Evolutionary conservation across 92 coral and sea anemone species (phyloP).

Genomic region (Desmophyllum pertusum): DNA sequence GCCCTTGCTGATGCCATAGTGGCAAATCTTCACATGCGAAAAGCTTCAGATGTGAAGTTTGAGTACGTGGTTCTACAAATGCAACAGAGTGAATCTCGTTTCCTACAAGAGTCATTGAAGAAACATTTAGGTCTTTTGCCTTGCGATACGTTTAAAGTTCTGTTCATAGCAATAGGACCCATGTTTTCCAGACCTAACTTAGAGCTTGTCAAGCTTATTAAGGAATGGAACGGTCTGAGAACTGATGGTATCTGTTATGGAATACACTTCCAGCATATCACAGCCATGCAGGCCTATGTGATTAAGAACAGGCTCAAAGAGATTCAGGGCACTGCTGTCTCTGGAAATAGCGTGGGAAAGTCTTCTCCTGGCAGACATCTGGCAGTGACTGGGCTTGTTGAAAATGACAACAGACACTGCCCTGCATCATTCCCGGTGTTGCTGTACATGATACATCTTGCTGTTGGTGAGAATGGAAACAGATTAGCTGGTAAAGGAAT

Average conservation of each 20-base stretch:
- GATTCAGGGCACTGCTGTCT: neutral
- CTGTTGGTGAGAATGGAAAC: constrained; percentile 96
- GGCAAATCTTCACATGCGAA: constrained; percentile 80
- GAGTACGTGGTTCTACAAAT: constrained; percentile 64
- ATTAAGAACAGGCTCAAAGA: constrained; percentile 72
- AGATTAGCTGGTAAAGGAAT: constrained; percentile 90
- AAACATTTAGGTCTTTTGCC: constrained; percentile 57
- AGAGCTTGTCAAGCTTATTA: constrained; percentile 63
- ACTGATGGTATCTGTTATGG: constrained; percentile 72
- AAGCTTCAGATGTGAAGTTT: constrained; percentile 88
- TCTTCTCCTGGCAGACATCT: neutral
- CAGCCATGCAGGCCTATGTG: constrained; percentile 91
- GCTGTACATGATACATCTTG: constrained; percentile 88
- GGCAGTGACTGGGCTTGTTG: constrained; percentile 86
- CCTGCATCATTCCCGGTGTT: constrained; percentile 84
- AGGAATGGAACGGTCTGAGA: constrained; percentile 62
- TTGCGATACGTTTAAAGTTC: constrained; percentile 50
- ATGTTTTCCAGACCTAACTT: constrained; percentile 79
- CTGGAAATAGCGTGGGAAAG: neutral
- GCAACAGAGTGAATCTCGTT: constrained; percentile 32
- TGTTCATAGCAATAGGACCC: constrained; percentile 85
- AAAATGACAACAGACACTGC: constrained; percentile 67
- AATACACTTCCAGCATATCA: constrained; percentile 85
- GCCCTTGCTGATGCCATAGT: constrained; percentile 81
- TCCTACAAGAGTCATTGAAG: constrained; percentile 51